Conservation (phyloP, 2,888 invertebrate genomes). For the Leptothorax acervorum region DNA sequence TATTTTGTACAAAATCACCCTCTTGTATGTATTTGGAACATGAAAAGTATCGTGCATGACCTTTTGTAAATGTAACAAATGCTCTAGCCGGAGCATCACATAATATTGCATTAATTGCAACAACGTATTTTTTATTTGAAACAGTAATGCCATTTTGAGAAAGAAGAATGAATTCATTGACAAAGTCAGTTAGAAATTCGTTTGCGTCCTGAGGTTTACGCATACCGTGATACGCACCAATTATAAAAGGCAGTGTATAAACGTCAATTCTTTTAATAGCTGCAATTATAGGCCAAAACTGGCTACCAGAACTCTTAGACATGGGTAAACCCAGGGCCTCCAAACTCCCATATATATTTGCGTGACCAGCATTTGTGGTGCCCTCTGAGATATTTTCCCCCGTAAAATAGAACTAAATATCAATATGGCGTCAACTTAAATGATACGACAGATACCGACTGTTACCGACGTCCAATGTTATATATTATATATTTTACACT, state of each 20-base stretch:
- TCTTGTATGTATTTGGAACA: conserved; percentile 3
- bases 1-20: background rate
- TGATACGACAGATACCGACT: too few relatives aligned
- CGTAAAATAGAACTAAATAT: too few relatives aligned
- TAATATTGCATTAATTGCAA: background rate
- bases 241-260: background rate
- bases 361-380: too few relatives aligned
- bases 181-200: background rate
- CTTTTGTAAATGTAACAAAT: conserved; percentile 3
- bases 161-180: background rate
- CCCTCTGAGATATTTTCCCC: too few relatives aligned
- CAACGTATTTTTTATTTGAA: background rate
- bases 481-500: too few relatives aligned
- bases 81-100: background rate
- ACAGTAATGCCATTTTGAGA: background rate
- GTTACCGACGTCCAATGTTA: too few relatives aligned
- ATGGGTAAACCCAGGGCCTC: background rate
- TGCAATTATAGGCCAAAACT: background rate
- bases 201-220: background rate
- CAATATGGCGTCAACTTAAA: too few relatives aligned
- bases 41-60: background rate
- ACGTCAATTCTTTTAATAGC: background rate
- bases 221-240: background rate
- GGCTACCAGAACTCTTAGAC: background rate
- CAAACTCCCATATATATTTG: too few relatives aligned